These are phyloP conservation scores for Thunnus albacares DNA, from an alignment of 2,797 vertebrate genomes.

Conservation along the genomic window DNA sequence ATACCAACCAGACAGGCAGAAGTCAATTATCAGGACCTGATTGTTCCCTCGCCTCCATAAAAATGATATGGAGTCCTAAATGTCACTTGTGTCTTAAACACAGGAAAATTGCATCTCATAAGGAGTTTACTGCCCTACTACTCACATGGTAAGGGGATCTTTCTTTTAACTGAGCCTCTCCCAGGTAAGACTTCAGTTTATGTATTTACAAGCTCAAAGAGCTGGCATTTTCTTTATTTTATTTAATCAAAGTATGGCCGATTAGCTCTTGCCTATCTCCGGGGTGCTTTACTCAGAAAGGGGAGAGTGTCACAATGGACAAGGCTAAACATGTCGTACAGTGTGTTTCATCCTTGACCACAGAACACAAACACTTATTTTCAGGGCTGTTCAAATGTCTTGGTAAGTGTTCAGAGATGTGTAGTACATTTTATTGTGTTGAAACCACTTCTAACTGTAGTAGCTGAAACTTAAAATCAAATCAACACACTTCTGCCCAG, in stretches of 20 bases:
- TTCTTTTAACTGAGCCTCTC: background rate
- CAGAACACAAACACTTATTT: background rate
- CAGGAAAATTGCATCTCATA: slow-evolving; percentile 7
- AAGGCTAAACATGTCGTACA: background rate
- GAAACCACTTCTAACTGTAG: too few species aligned
- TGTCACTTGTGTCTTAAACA: slow-evolving; percentile 8
- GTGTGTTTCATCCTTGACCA: background rate
- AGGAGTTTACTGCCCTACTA: slow-evolving; percentile 2
- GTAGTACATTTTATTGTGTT: too few species aligned
- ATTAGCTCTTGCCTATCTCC: background rate
- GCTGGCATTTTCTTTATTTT: background rate
- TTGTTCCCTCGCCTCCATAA: slow-evolving; percentile 41
- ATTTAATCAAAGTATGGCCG: background rate
- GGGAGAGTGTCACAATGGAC: background rate
- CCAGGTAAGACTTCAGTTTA: background rate
- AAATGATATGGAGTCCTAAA: slow-evolving; percentile 31
- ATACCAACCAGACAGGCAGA: slow-evolving; percentile 27
- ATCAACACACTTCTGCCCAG: too few species aligned
- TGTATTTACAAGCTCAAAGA: background rate
- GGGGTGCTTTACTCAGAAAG: background rate
- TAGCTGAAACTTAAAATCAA: too few species aligned
- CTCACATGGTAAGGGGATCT: background rate
- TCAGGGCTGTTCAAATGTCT: too few species aligned
- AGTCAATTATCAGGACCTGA: slow-evolving; percentile 42
- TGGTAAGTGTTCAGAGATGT: too few species aligned